A percentile compares a stretch with the other conserved stretches of the same genome.
phyloP scores from a whole-genome alignment of 2,113 vertebrate genomes.

The Bungarus multicinctus region DNA sequence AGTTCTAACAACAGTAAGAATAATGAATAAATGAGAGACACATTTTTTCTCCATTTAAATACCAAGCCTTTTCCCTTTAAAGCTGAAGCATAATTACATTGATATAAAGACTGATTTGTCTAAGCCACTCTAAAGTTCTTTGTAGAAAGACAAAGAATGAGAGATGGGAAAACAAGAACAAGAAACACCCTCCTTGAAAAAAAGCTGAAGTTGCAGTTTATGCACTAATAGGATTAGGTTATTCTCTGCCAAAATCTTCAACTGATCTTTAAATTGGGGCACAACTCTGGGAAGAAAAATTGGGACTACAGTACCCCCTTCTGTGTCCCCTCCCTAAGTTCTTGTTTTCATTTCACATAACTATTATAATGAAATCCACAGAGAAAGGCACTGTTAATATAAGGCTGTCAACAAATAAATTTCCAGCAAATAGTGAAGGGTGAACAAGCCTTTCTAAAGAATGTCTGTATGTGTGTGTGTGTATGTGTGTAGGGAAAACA shows the following conservation, averaged over 20 bases:
- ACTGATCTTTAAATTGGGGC: conserved; percentile 8
- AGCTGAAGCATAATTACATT: background rate
- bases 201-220: conserved; percentile 16
- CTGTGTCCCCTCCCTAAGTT: background rate
- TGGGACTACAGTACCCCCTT: background rate
- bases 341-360: background rate
- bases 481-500: no score
- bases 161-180: background rate
- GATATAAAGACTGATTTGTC: background rate
- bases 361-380: background rate
- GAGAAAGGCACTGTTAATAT: background rate
- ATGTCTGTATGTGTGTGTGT: no score
- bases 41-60: background rate
- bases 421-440: conserved; percentile 13
- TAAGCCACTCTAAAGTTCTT: background rate
- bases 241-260: conserved; percentile 1
- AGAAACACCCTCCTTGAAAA: background rate
- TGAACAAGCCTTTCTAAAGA: background rate
- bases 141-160: background rate
- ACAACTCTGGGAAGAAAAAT: conserved; percentile 6
- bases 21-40: background rate
- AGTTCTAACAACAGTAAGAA: background rate
- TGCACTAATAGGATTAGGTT: conserved; percentile 22
- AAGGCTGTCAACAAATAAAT: background rate
- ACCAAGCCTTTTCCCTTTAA: background rate